phyloP scores from a whole-genome alignment of 1,140 invertebrate genomes.

The Chelonus insularis region DNA sequence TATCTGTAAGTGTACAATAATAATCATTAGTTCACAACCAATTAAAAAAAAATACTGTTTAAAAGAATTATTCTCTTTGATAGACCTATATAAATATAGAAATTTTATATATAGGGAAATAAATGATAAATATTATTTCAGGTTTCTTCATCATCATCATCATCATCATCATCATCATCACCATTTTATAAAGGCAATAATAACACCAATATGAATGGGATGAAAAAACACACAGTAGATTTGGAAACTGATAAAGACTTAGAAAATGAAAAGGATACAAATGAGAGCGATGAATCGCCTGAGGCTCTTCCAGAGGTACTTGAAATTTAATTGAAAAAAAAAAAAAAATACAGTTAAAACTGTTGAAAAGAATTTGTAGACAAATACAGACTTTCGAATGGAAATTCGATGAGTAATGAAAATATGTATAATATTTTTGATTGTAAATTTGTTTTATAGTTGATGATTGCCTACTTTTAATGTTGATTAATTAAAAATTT shows the following conservation, averaged over 20 bases:
- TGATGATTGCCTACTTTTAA: slow-evolving; percentile 15
- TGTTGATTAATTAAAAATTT: not conserved
- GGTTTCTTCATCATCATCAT: no score
- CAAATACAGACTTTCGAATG: slow-evolving; percentile 13
- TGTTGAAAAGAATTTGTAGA: not conserved
- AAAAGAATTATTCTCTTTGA: no score
- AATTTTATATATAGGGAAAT: no score
- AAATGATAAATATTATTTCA: no score
- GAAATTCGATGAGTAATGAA: not conserved
- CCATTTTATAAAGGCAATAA: no score
- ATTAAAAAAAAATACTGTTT: no score
- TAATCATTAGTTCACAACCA: no score
- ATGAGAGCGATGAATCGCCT: slow-evolving; percentile 46
- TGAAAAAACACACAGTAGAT: slow-evolving; percentile 62
- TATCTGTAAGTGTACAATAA: no score
- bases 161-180: no score
- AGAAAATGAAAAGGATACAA: slow-evolving; percentile 47
- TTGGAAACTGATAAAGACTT: slow-evolving; percentile 64
- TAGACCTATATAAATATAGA: no score
- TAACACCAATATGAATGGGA: no score
- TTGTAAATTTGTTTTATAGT: not conserved
- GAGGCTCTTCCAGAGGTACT: slow-evolving; percentile 36
- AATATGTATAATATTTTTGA: not conserved
- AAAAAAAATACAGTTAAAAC: not conserved
- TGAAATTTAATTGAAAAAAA: not conserved